Base-by-base conservation (phyloP, 1,140 invertebrate species). In the Lethocerus indicus region DNA sequence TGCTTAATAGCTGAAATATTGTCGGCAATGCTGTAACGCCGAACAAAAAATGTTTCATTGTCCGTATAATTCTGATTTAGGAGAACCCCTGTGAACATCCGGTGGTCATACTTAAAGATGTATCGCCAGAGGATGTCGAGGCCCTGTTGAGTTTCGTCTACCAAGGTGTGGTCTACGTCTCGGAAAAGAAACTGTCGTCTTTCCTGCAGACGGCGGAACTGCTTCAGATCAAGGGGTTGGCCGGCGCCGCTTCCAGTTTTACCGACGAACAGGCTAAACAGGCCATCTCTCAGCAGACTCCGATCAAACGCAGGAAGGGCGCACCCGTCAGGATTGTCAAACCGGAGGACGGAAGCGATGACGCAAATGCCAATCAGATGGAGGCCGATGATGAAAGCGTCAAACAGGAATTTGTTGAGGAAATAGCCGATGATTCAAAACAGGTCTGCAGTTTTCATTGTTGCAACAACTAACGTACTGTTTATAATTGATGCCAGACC, bases 161-260 rank as follows among this genome's bases (percentile, higher is more conserved):
- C 61, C 73, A 78, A 63, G 88, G 88, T 48, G 87, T 91, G 67
- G 87, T 92, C 7, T 90, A 89, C 63, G 86, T 93, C 47, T 79
- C 85, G 54, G 83, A 90, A 63, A 83, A 86, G 52, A 85, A 90
- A 60, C 67, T 92, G 57, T 75, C 85, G 56, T 79, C 83, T 13
- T 87, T 92, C 70, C 67, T 93, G 52, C 78, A 84, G 59, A 90
- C 86, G 51, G 87, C 88, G 37, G 86, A 90, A 64, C 71, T 86
- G 55, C 69, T 91, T 56, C 82, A 89, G 69, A 84, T 91, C 55
- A 83, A 87, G 66, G 87, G 87, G 53, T 71, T 91, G 54, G 86
- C 86, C 37, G 78, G 80, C 53, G 69, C 69, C 24, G 61, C 67
- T 24, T 57, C 49, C 3, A 57, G 47, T 44, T 49, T 57, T 25